Conservation (phyloP, 2,888 invertebrate species). For the Gandaritis pyraliata region DNA sequence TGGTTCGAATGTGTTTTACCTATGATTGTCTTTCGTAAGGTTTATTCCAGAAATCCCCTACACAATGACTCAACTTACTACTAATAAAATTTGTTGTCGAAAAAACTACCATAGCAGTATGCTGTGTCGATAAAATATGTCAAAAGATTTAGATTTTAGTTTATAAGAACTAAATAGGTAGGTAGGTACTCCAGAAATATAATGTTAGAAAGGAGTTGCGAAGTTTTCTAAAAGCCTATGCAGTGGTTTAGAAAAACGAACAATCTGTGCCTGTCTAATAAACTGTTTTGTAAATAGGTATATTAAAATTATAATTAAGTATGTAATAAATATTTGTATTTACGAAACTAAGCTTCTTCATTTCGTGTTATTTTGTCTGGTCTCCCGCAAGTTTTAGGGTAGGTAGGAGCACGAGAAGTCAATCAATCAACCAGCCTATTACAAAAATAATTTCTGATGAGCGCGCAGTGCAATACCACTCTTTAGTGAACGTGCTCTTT, state of each 20-base stretch:
- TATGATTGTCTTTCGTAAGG: neutral
- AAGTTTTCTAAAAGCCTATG: neutral
- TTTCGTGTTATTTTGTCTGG: slow-evolving; percentile 12
- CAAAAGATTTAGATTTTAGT: neutral
- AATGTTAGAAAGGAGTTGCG: slow-evolving; percentile 1
- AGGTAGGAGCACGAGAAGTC: too few relatives aligned
- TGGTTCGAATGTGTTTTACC: slow-evolving; percentile 6
- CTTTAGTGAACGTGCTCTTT: too few relatives aligned
- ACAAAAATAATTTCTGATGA: too few relatives aligned
- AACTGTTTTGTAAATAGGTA: slow-evolving; percentile 39
- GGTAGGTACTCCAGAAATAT: slow-evolving; percentile 1
- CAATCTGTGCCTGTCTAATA: slow-evolving; percentile 17
- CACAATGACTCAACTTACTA: too few relatives aligned
- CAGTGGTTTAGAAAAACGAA: slow-evolving; percentile 8
- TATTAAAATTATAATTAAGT: slow-evolving; percentile 20
- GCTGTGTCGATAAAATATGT: slow-evolving; percentile 1
- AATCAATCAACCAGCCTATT: too few relatives aligned
- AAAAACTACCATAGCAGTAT: neutral
- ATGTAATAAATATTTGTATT: slow-evolving; percentile 26
- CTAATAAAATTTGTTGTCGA: neutral
- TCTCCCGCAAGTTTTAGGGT: too few relatives aligned
- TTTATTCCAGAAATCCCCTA: too few relatives aligned
- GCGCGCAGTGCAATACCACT: too few relatives aligned
- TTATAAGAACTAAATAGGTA: slow-evolving; percentile 7
- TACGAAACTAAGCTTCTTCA: neutral